Percentiles rank a stretch among this genome's conserved stretches.
These are phyloP conservation scores for Bolinopsis microptera DNA, from an alignment of 37 sponge, comb jelly and placozoan genomes.

Conservation along the genomic window DNA sequence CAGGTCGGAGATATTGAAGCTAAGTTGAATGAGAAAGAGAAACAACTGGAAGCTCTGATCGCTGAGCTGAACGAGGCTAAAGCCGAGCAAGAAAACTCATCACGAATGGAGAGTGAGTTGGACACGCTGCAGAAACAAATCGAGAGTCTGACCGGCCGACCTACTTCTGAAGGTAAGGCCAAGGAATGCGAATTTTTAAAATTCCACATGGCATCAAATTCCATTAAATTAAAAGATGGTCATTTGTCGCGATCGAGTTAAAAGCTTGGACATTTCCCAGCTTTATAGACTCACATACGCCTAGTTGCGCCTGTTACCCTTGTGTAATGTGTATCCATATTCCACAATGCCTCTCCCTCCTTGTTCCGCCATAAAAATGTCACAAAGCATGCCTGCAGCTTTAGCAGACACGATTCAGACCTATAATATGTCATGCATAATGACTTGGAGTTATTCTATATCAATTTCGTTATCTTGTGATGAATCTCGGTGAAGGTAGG, in stretches of 20 bases:
- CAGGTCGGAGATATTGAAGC: conserved; percentile 35
- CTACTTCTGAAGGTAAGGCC: not conserved
- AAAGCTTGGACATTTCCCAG: too few species aligned
- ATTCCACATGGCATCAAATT: not conserved
- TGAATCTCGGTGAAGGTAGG: not conserved
- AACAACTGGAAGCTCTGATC: not conserved
- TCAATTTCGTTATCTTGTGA: too few species aligned
- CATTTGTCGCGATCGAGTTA: not conserved
- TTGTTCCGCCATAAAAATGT: too few species aligned
- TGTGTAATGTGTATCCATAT: too few species aligned
- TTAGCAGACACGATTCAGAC: too few species aligned
- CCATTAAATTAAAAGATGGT: not conserved
- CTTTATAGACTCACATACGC: too few species aligned
- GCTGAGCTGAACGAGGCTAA: not conserved
- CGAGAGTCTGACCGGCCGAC: not conserved
- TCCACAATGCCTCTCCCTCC: too few species aligned
- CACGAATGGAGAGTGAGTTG: conserved; percentile 3
- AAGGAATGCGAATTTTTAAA: not conserved
- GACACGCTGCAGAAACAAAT: conserved; percentile 18
- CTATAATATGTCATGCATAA: too few species aligned
- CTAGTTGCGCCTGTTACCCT: too few species aligned
- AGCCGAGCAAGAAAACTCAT: not conserved
- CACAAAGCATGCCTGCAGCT: too few species aligned
- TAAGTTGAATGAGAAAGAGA: conserved; percentile 42
- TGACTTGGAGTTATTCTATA: too few species aligned